Evolutionary conservation across 2,888 invertebrate species (phyloP), one percentile per base, ranked within the genome.

Genomic region (Clanis bilineata): DNA sequence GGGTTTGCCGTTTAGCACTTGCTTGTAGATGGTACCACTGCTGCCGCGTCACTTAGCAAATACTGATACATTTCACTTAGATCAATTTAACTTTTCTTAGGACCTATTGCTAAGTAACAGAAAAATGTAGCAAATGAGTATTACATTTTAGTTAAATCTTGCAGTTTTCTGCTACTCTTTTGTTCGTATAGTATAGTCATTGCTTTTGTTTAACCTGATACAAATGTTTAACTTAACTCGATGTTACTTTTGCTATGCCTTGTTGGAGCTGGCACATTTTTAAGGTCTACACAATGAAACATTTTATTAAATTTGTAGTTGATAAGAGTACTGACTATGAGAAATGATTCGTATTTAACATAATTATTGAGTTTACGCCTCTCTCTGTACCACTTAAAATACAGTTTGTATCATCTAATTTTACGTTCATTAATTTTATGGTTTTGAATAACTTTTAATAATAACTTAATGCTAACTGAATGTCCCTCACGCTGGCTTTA

Each of bases 1-100:
- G 51, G 51, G 28, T 32, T 51, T 10, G 51, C 18, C 28, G 10
- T 51, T 51, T 51, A 51, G 51, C 51, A 51, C 51, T 18, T 51
- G 22, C 23, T 45, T 10, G 36, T 36, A 36, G 36, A 12, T 36
- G 18, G 32, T 6, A 51, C 28, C 51, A 10, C 18, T 18, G 10
- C 51, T 18, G 10, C 51, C 28, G 18, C 15, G 28, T 3, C 51
- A 32, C 9, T 51, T 32, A 51, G 32, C 28, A 28, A 18, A 28
- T 51, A 51, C 51, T 51, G 32, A 32, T 51, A 51, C 18, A 28
- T 32, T 28, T 25, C 9, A 32, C 32, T 51, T 51, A 51, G 32
- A 45, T 45, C 9, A 18, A 7, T 18, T 51, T 51, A 51, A 9
- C 3, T n/a, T 45, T 25, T 23, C 45, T 23, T n/a, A 25, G 21